Conservation (phyloP, 2,888 invertebrate species). For the Acronicta alni region DNA sequence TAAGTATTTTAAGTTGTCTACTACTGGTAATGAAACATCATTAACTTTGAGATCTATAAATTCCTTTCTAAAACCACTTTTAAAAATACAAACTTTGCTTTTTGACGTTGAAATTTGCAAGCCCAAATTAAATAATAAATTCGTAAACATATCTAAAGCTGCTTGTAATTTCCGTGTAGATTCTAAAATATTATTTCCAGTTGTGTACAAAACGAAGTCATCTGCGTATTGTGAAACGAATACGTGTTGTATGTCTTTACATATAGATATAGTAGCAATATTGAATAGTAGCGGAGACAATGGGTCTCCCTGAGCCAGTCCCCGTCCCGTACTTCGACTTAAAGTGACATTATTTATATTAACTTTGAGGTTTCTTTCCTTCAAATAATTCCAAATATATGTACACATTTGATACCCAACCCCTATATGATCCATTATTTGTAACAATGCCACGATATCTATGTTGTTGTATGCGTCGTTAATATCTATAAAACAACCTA, state of each 20-base stretch:
- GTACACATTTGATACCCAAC: constrained; percentile 3
- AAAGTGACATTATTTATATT: background rate
- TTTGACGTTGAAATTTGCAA: background rate
- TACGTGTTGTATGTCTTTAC: constrained; percentile 1
- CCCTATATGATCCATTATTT: constrained; percentile 1
- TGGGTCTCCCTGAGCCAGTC: too few relatives aligned
- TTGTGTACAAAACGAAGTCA: too few relatives aligned
- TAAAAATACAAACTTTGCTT: background rate
- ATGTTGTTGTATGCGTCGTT: constrained; percentile 7
- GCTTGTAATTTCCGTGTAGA: too few relatives aligned
- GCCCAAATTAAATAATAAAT: background rate
- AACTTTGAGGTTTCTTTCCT: constrained; percentile 6
- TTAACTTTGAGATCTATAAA: background rate
- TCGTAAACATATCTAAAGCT: background rate
- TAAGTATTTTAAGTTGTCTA: background rate
- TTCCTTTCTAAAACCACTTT: background rate
- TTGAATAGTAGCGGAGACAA: background rate
- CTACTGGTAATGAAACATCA: background rate
- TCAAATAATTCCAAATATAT: constrained; percentile 10
- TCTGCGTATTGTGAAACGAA: background rate
- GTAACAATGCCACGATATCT: background rate
- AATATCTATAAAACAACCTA: constrained; percentile 11
- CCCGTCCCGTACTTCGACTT: background rate
- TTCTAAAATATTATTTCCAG: too few relatives aligned
- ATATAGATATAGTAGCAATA: background rate